Percentiles rank a stretch among this genome's conserved stretches.
Conservation (phyloP, 2,888 invertebrate species). For the Eucera pruinosa region DNA sequence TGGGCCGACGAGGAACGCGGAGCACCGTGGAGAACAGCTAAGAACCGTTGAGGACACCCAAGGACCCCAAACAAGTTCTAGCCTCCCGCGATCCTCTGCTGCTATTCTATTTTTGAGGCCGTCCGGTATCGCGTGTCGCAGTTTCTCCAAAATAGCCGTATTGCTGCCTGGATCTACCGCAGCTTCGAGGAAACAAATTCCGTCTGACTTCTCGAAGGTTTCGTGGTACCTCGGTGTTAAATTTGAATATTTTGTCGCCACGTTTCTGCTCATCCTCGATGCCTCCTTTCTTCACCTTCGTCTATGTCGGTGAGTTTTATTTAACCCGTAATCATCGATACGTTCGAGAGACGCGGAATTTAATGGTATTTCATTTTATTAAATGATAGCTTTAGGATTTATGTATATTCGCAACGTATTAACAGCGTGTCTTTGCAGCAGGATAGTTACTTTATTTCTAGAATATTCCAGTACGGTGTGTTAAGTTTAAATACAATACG, state of each 20-base stretch:
- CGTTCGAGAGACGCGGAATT: no score
- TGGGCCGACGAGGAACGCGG: conserved; percentile 38
- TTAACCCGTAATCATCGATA: no score
- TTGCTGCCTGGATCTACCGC: not conserved
- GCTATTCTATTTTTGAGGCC: conserved; percentile 37
- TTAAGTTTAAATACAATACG: no score
- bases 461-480: no score
- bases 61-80: conserved; percentile 50
- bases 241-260: not conserved
- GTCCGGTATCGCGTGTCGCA: conserved; percentile 10
- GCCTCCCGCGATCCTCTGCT: conserved; percentile 10
- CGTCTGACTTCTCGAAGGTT: not conserved
- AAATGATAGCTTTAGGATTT: no score
- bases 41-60: conserved; percentile 56
- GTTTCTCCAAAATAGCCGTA: conserved; percentile 3
- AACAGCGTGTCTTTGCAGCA: no score
- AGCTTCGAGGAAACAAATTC: not conserved
- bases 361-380: no score
- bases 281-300: not conserved
- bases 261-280: not conserved
- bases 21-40: conserved; percentile 48
- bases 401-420: no score
- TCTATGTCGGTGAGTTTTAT: no score
- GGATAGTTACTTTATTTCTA: no score
- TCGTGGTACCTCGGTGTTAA: not conserved